phyloP scores from a whole-genome alignment of 64 coral and sea anemone species.

The Dendrophyllia cribrosa region DNA sequence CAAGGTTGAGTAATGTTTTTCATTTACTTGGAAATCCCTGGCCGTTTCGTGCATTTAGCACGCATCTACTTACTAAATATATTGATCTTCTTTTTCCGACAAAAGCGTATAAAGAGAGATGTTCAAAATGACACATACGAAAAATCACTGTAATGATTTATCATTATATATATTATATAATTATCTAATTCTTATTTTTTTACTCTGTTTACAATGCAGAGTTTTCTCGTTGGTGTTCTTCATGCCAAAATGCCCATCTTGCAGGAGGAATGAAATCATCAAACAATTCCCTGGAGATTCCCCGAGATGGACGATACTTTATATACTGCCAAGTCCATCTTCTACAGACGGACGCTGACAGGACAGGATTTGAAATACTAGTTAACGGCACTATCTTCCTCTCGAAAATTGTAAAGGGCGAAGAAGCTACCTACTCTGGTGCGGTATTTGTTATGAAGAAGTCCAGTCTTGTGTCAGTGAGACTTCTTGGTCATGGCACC shows the following conservation, averaged over 20 bases:
- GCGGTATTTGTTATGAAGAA: slow-evolving; percentile 42
- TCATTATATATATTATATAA: too few relatives aligned
- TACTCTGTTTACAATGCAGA: not conserved
- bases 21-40: too few relatives aligned
- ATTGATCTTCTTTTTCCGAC: too few relatives aligned
- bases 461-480: not conserved
- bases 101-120: too few relatives aligned
- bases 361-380: slow-evolving; percentile 36
- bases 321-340: slow-evolving; percentile 29
- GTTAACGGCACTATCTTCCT: slow-evolving; percentile 13
- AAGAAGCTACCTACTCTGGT: slow-evolving; percentile 42
- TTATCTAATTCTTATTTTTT: not conserved
- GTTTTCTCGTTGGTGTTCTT: slow-evolving; percentile 34
- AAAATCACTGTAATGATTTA: too few relatives aligned
- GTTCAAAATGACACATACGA: too few relatives aligned
- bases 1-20: too few relatives aligned
- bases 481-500: slow-evolving; percentile 32
- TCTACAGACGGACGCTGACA: slow-evolving; percentile 29
- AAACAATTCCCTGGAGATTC: slow-evolving; percentile 8
- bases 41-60: too few relatives aligned
- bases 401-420: slow-evolving; percentile 37
- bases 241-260: slow-evolving; percentile 25
- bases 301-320: slow-evolving; percentile 25
- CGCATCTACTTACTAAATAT: too few relatives aligned
- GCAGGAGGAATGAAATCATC: slow-evolving; percentile 39